Evolutionary conservation across 2,888 invertebrate species (phyloP).

Genomic region (Lepidonotus clava): DNA sequence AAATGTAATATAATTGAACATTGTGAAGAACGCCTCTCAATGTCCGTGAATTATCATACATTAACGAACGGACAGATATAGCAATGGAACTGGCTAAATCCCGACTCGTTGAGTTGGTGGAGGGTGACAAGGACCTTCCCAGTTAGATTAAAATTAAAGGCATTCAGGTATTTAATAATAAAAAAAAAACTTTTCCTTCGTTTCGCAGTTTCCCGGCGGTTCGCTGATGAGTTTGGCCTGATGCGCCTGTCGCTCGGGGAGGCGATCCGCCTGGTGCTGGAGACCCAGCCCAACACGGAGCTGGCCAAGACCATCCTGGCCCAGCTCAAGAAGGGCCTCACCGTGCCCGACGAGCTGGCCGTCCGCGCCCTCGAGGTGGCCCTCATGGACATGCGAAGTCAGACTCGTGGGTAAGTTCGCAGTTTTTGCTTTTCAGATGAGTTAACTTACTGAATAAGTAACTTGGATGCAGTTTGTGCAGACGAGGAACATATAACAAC

Average conservation of each 20-base stretch:
- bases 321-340: slow-evolving; percentile 74
- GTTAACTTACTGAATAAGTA: neutral
- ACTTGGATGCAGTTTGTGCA: no score
- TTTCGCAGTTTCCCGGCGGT: slow-evolving; percentile 79
- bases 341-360: slow-evolving; percentile 78
- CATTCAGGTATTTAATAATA: no score
- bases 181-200: no score
- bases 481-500: no score
- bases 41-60: no score
- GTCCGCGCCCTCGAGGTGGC: slow-evolving; percentile 77
- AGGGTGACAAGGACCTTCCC: no score
- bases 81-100: no score
- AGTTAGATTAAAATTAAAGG: no score
- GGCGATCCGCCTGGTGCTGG: slow-evolving; percentile 75
- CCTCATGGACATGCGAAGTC: slow-evolving; percentile 78
- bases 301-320: slow-evolving; percentile 72
- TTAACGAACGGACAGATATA: no score
- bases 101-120: no score
- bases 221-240: slow-evolving; percentile 79
- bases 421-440: neutral
- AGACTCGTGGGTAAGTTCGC: slow-evolving; percentile 78
- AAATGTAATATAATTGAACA: no score
- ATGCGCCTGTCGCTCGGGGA: slow-evolving; percentile 79
- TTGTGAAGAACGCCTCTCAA: no score
- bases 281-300: slow-evolving; percentile 75